These are phyloP conservation scores for Monarcha castaneiventris DNA, from an alignment of 2,113 vertebrate genomes.

Conservation along the genomic window DNA sequence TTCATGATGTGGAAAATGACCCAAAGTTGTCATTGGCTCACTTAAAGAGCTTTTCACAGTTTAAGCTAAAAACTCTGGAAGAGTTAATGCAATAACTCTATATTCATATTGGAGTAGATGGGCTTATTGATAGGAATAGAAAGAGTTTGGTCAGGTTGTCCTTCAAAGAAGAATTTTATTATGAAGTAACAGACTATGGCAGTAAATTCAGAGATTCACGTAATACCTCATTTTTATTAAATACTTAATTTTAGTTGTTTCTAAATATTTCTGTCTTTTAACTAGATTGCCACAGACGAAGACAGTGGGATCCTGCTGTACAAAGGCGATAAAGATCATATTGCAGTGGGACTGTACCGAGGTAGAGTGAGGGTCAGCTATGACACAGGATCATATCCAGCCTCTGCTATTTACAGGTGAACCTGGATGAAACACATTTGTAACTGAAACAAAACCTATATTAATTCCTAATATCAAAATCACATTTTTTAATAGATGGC, in stretches of 20 bases:
- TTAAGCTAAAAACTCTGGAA: not conserved
- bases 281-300: constrained; percentile 94
- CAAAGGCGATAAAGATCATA: constrained; percentile 91
- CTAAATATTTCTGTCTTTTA: constrained; percentile 31
- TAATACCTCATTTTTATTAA: not conserved
- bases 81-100: not conserved
- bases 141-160: not conserved
- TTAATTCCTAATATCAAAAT: not conserved
- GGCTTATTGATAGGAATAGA: not conserved
- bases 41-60: not conserved
- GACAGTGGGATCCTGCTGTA: constrained; percentile 95
- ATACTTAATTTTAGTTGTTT: not conserved
- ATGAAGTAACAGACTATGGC: not conserved
- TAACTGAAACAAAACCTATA: not conserved
- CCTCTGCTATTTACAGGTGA: constrained; percentile 98
- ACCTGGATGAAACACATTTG: not conserved
- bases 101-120: not conserved
- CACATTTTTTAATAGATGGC: not conserved
- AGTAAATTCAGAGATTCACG: not conserved
- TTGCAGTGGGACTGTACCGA: constrained; percentile 92
- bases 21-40: not conserved
- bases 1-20: not conserved
- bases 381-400: constrained; percentile 89
- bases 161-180: not conserved
- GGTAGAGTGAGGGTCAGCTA: constrained; percentile 96